Evolutionary conservation across 1,140 invertebrate species (phyloP).

Genomic region (Neomicropteryx cornuta): DNA sequence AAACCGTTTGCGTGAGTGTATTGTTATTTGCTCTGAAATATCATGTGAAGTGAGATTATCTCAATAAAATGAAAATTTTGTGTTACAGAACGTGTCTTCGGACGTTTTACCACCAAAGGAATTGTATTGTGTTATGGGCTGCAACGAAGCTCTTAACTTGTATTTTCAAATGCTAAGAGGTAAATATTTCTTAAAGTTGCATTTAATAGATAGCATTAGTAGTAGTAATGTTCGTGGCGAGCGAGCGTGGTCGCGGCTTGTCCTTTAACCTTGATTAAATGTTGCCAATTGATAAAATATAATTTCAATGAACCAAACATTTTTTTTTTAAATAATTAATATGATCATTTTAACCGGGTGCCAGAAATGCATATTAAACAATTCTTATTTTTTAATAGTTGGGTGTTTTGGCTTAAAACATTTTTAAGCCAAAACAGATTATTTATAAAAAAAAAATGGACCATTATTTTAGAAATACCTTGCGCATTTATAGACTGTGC

Average conservation of each 20-base stretch:
- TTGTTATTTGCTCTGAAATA: conserved; percentile 1
- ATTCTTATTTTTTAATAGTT: too few relatives aligned
- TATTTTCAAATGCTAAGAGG: conserved; percentile 64
- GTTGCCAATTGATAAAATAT: conserved; percentile 11
- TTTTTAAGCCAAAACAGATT: too few relatives aligned
- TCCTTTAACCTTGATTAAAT: conserved; percentile 16
- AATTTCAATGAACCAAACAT: too few relatives aligned
- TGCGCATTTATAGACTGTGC: too few relatives aligned
- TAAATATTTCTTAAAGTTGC: conserved; percentile 29
- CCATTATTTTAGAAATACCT: too few relatives aligned
- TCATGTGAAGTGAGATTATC: conserved; percentile 3
- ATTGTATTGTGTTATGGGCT: conserved; percentile 68
- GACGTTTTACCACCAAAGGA: conserved; percentile 53
- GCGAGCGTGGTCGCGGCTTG: conserved; percentile 17
- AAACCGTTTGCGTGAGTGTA: conserved; percentile 59
- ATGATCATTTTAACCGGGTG: too few relatives aligned
- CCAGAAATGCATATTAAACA: too few relatives aligned
- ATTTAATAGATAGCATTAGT: conserved; percentile 20
- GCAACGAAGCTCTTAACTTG: conserved; percentile 61
- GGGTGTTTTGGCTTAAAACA: too few relatives aligned
- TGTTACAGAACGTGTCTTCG: conserved; percentile 54
- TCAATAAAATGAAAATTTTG: conserved; percentile 8
- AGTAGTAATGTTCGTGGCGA: conserved; percentile 22
- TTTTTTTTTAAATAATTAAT: too few relatives aligned
- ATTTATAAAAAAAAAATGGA: too few relatives aligned